Conservation (phyloP, 2,113 vertebrate species). For the Ceratotherium simum region DNA sequence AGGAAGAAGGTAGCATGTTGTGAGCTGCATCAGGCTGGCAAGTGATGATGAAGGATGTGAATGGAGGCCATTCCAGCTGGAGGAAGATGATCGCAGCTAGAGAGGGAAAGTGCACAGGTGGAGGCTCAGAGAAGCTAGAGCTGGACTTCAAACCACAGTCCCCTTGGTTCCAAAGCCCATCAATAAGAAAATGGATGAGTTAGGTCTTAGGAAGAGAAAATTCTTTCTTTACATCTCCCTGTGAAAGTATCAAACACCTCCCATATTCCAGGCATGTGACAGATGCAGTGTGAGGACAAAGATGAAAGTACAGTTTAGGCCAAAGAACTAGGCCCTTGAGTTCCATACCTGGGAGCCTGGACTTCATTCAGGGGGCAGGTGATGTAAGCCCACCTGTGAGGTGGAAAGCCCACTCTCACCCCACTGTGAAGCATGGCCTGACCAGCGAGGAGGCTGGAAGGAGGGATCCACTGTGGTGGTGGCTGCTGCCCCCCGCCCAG, state of each 20-base stretch:
- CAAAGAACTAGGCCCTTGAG: neutral
- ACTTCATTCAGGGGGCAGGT: neutral
- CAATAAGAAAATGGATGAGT: neutral
- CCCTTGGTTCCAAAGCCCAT: neutral
- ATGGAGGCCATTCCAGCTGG: accelerated
- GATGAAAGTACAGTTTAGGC: neutral
- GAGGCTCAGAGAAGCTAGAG: neutral
- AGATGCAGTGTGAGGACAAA: neutral
- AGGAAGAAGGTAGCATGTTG: accelerated
- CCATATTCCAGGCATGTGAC: too few relatives aligned
- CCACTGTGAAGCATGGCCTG: neutral
- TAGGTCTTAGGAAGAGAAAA: neutral
- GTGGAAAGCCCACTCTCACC: accelerated
- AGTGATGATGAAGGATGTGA: accelerated
- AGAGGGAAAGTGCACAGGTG: accelerated
- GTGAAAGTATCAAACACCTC: neutral
- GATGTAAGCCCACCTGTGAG: neutral
- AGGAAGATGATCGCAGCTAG: neutral
- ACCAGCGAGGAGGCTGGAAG: accelerated
- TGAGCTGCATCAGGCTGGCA: neutral
- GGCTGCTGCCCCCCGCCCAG: neutral
- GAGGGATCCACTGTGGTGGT: accelerated
- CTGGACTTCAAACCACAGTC: neutral
- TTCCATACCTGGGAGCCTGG: neutral
- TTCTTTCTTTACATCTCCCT: neutral